Evolutionary conservation across 2,113 vertebrate species (phyloP), one percentile per base, ranked within the genome.

Genomic region (Elgaria multicarinata): DNA sequence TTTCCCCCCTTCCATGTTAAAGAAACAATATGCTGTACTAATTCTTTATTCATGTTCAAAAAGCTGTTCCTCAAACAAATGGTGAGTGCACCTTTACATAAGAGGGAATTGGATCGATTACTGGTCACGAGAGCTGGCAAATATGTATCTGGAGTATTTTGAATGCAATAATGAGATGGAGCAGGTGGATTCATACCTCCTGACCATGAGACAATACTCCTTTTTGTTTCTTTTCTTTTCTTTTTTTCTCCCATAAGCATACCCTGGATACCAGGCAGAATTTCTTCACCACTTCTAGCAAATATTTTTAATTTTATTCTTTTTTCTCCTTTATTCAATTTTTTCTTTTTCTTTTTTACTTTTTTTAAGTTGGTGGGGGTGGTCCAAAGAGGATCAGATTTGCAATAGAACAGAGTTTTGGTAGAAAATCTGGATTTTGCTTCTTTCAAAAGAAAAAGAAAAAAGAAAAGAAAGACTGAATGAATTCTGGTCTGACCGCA

Each of bases 91-190:
- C 96, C 94, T 97, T 97, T 97, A 98, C 96, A 94, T 97, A 95
- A 96, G 97, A 98, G 97, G 97, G 92, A 96, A 97, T 95, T 97
- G 96, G 97, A 97, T 97, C 94, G 89, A 93, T 96, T 90, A 93
- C 96, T 95, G 93, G 97, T 97, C 97, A 97, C 89, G 98, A 98
- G 99, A 99, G 99, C 98, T 98, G 99, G 99, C 99, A 99, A 99
- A 98, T 99, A 99, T 99, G 99, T 98, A 98, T 96, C 97, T 92
- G 93, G 97, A 99, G 96, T 98, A 99, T 98, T 98, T 97, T 98
- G 98, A 98, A 99, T 98, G 98, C 98, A 96, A 97, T 95, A 98
- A 95, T 98, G 98, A 98, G 97, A 99, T 98, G 97, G 97, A 97
- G 96, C 97, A 98, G 98, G 97, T 97, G 97, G 96, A 97, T 97